Percentiles rank a stretch among this genome's conserved stretches.
Conservation (phyloP, 2,888 invertebrate species). For the Melipona beecheii region DNA sequence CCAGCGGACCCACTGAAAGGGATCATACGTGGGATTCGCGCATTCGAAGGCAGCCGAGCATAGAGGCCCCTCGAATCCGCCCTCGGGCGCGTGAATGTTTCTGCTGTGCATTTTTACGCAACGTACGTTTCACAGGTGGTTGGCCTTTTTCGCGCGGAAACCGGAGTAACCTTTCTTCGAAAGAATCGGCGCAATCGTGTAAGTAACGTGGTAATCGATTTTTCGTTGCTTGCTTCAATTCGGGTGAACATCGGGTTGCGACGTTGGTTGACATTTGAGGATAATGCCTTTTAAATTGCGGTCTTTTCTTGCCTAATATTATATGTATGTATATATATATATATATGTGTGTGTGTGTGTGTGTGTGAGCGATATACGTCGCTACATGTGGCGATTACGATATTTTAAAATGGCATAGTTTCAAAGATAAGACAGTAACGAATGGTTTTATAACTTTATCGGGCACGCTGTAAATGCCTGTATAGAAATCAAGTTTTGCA, state of each 20-base stretch:
- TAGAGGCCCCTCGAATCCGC: constrained; percentile 43
- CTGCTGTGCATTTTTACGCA: constrained; percentile 61
- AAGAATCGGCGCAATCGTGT: too few relatives aligned
- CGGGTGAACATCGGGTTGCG: background rate
- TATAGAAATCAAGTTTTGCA: constrained; percentile 5
- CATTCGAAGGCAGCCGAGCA: constrained; percentile 55
- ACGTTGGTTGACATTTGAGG: background rate
- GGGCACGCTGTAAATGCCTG: background rate
- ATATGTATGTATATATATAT: too few relatives aligned
- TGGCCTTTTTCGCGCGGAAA: constrained; percentile 2
- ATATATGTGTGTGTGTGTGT: too few relatives aligned
- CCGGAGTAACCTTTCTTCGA: background rate
- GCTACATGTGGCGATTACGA: background rate
- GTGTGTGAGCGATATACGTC: background rate
- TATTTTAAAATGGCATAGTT: background rate
- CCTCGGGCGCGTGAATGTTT: constrained; percentile 65
- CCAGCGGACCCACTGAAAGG: constrained; percentile 59
- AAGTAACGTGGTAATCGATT: background rate
- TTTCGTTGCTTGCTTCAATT: background rate
- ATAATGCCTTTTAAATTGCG: background rate
- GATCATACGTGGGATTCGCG: constrained; percentile 63
- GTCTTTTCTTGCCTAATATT: background rate
- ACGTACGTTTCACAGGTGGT: constrained; percentile 49
- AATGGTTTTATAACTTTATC: background rate
- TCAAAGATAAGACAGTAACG: background rate